Evolutionary conservation across 2,113 vertebrate genomes (phyloP).

Genomic region (Ammodramus savannarum): DNA sequence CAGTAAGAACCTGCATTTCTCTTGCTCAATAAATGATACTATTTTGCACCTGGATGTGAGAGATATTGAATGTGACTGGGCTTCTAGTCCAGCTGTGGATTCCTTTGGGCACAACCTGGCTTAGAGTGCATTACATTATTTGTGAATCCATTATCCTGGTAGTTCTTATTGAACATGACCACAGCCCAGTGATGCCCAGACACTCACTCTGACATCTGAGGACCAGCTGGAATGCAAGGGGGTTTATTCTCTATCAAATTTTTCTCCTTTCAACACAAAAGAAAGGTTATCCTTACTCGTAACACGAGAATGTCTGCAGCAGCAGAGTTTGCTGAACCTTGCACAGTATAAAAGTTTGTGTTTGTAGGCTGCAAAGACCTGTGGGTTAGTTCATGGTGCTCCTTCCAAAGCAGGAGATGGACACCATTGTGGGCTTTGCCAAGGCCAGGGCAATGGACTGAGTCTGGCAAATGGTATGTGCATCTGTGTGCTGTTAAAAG

Average conservation of each 20-base stretch:
- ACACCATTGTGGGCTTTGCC: neutral
- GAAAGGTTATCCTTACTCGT: neutral
- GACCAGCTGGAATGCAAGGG: neutral
- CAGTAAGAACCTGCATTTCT: neutral
- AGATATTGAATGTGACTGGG: neutral
- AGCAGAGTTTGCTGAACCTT: neutral
- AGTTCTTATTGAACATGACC: neutral
- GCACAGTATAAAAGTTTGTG: neutral
- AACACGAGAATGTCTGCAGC: neutral
- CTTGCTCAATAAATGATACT: neutral
- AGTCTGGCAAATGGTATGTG: neutral
- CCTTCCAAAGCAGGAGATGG: neutral
- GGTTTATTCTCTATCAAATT: neutral
- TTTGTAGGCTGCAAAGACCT: neutral
- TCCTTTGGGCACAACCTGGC: neutral
- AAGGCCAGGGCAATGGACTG: neutral
- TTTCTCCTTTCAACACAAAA: neutral
- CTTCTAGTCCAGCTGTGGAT: neutral
- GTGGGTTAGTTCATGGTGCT: neutral
- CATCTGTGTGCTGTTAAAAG: neutral
- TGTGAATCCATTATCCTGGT: neutral
- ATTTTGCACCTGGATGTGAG: neutral
- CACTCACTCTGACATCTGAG: neutral
- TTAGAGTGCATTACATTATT: rapidly evolving
- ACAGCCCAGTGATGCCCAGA: neutral